Base-by-base conservation (phyloP, 2,797 vertebrate species). In the Coreius guichenoti region DNA sequence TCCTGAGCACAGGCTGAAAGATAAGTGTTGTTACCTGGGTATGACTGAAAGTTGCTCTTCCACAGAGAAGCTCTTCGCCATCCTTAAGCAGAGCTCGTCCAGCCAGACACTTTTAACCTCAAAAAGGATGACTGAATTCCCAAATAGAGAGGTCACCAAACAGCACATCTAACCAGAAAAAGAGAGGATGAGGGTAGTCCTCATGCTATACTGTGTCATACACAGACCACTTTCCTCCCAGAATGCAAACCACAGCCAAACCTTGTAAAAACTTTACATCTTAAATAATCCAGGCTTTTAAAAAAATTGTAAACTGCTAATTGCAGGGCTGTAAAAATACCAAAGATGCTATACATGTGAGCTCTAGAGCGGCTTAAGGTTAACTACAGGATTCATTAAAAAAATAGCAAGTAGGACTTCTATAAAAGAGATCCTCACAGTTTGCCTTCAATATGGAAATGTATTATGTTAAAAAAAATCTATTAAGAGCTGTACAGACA, bases 101-200 rank as follows among this genome's bases (percentile, higher is more conserved):
- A 87, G 8, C 23, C 45, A 82, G n/a, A 83, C 74, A 65, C 86
- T 33, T 23, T 72, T 86, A 73, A 98, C 73, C 86, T 97, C 96
- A 91, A 98, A 56, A 83, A 96, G 61, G 21, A 92, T 90, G 75
- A 95, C 90, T 79, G 77, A 70, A 21, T 92, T 91, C 87, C 95
- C 95, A 87, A 98, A 97, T 92, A 97, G 87, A 13, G 96, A 95
- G 13, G 94, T 91, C 83, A 97, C 92, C 47, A 97, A 87, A 84
- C 95, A 96, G 36, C 95, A 84, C 88, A 95, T 93, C 98, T 98
- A 88, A 23, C 63, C 29, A 82, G 58, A 77, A 47, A 76, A 73
- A 83, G 45, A 77, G 45, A 68, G 31, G 54, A 43, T 36, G 51
- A 65, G 43, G 54, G 63, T 74, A 51, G 83, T 70, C 39, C 33